Evolutionary conservation across 92 coral and sea anemone species (phyloP).

Genomic region (Palythoa caribaeorum): DNA sequence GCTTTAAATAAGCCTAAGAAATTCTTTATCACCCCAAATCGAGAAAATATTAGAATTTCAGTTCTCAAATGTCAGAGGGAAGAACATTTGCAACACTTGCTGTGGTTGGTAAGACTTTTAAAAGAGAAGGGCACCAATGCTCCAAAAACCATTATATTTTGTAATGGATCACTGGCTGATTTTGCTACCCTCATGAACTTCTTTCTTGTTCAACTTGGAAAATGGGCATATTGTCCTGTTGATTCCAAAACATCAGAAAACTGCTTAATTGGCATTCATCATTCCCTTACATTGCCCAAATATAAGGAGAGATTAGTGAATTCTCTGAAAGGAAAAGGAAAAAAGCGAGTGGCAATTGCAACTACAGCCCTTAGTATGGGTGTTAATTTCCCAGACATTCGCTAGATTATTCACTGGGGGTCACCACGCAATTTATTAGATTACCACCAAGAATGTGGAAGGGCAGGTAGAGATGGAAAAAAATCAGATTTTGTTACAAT

Average conservation of each 20-base stretch:
- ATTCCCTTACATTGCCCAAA: slow-evolving; percentile 53
- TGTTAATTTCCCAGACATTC: slow-evolving; percentile 42
- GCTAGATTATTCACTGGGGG: slow-evolving; percentile 42
- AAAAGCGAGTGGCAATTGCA: slow-evolving; percentile 45
- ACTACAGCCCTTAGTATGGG: slow-evolving; percentile 43
- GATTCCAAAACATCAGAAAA: slow-evolving; percentile 43
- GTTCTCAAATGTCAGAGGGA: no score
- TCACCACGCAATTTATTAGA: slow-evolving; percentile 50
- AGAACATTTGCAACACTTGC: no score
- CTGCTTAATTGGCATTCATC: slow-evolving; percentile 59
- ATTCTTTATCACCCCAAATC: no score
- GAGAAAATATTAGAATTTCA: no score
- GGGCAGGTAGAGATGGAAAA: slow-evolving; percentile 42
- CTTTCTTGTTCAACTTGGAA: slow-evolving; percentile 50
- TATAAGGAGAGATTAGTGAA: slow-evolving; percentile 57
- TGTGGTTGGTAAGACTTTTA: no score
- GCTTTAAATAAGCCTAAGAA: no score
- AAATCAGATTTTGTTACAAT: slow-evolving; percentile 43
- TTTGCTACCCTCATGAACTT: no score
- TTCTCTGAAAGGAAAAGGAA: slow-evolving; percentile 39
- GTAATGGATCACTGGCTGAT: no score
- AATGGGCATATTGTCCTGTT: slow-evolving; percentile 43
- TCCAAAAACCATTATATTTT: no score
- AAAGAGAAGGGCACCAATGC: no score
- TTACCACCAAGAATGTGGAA: slow-evolving; percentile 38